These are phyloP conservation scores for Otus sunia DNA, from an alignment of 2,113 vertebrate genomes.

Conservation along the genomic window DNA sequence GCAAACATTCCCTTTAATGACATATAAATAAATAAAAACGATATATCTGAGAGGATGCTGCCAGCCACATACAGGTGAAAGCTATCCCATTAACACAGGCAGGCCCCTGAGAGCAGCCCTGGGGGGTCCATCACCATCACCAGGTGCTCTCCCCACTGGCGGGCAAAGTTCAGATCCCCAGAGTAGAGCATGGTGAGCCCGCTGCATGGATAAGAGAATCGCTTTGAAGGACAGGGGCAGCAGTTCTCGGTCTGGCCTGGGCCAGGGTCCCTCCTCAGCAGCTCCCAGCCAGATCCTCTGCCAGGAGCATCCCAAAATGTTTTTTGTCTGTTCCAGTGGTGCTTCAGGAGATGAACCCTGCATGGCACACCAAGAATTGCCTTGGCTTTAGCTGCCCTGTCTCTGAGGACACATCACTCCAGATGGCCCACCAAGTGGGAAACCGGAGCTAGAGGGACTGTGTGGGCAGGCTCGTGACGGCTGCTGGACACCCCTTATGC, in stretches of 20 bases:
- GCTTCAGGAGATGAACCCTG: background rate
- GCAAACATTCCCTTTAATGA: background rate
- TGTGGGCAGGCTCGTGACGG: background rate
- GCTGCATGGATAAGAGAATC: fast-evolving
- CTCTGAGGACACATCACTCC: background rate
- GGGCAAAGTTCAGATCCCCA: background rate
- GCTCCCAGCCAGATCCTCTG: background rate
- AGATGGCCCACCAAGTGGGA: background rate
- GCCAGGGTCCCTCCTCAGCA: background rate
- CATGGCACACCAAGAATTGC: background rate
- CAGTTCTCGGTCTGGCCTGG: background rate
- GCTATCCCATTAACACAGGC: background rate
- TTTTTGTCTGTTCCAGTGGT: background rate
- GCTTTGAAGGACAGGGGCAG: background rate
- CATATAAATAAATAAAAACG: background rate
- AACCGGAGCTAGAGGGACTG: background rate
- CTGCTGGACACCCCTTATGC: fast-evolving
- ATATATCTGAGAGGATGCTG: background rate
- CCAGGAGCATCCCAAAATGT: background rate
- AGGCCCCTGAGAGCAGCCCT: background rate
- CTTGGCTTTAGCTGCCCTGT: background rate
- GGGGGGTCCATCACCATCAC: background rate
- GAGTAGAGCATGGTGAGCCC: background rate
- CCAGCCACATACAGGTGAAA: background rate
- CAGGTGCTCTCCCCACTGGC: fast-evolving